A percentile compares a stretch with the other conserved stretches of the same genome.
These are phyloP conservation scores for Aphelenchoides avenae DNA, from an alignment of 1,140 invertebrate species.

Conservation along the genomic window DNA sequence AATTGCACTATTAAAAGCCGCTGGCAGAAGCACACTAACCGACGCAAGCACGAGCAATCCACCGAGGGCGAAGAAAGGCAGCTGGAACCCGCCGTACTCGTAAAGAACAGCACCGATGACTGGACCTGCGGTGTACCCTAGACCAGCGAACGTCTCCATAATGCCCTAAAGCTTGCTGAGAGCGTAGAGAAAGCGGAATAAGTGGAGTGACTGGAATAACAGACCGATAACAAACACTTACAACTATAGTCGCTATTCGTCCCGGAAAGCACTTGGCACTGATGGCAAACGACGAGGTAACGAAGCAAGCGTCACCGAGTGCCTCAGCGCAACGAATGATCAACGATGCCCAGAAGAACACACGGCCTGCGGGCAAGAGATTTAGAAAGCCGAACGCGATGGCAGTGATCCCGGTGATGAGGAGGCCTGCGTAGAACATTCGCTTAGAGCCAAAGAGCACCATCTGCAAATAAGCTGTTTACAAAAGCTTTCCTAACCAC, in stretches of 20 bases:
- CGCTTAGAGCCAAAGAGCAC: slow-evolving; percentile 76
- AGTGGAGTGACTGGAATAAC: slow-evolving; percentile 1
- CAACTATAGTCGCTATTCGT: slow-evolving; percentile 79
- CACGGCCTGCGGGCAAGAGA: slow-evolving; percentile 72
- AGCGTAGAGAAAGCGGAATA: slow-evolving; percentile 5
- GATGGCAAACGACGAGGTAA: slow-evolving; percentile 84
- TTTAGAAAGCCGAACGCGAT: slow-evolving; percentile 68
- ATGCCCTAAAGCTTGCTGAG: slow-evolving; percentile 68
- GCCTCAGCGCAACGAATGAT: slow-evolving; percentile 81
- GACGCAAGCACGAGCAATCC: slow-evolving; percentile 69
- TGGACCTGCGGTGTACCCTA: slow-evolving; percentile 66
- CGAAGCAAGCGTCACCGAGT: slow-evolving; percentile 78
- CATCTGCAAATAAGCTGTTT: slow-evolving; percentile 63
- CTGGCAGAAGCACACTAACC: background rate
- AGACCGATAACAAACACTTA: background rate
- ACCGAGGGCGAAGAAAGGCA: slow-evolving; percentile 80
- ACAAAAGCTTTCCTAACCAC: slow-evolving; percentile 4
- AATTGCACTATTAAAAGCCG: background rate
- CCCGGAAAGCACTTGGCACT: slow-evolving; percentile 87
- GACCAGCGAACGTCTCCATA: slow-evolving; percentile 80
- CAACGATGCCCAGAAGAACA: slow-evolving; percentile 81
- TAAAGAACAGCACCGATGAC: slow-evolving; percentile 53
- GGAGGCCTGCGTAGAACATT: slow-evolving; percentile 78
- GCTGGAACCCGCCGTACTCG: slow-evolving; percentile 71
- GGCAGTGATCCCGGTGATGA: slow-evolving; percentile 69